These are phyloP conservation scores for Notoglanidium macrostoma DNA, from an alignment of 2,797 vertebrate genomes.

Conservation along the genomic window DNA sequence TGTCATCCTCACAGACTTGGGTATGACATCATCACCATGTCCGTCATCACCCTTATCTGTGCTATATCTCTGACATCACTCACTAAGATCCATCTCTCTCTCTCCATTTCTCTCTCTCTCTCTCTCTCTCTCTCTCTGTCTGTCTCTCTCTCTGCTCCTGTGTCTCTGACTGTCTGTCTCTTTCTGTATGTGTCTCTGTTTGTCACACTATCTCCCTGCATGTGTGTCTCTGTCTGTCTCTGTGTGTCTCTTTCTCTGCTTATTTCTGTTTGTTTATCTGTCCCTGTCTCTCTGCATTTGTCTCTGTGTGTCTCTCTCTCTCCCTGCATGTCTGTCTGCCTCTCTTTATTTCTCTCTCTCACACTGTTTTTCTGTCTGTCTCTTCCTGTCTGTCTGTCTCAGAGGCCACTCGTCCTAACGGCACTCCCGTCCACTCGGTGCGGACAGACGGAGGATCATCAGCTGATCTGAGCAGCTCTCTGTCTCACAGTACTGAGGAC, in stretches of 20 bases:
- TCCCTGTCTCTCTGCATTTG: not conserved
- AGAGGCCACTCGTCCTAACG: constrained; percentile 77
- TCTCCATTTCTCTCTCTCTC: not conserved
- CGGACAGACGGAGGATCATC: constrained; percentile 77
- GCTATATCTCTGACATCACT: not conserved
- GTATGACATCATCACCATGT: constrained; percentile 8
- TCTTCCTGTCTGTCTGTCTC: constrained; percentile 17
- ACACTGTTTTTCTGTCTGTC: not conserved
- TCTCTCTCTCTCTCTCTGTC: no score
- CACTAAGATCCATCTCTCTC: not conserved
- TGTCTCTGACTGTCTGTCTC: not conserved
- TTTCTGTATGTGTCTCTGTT: no score
- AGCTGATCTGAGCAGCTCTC: constrained; percentile 85
- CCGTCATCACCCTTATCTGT: not conserved
- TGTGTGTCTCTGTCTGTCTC: not conserved
- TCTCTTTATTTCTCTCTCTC: not conserved
- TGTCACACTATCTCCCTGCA: not conserved
- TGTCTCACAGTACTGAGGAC: constrained; percentile 84
- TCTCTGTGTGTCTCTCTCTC: not conserved
- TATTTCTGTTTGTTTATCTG: accelerated
- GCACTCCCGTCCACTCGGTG: constrained; percentile 59
- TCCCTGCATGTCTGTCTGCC: not conserved
- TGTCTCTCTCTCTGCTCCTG: not conserved
- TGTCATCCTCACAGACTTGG: constrained; percentile 86
- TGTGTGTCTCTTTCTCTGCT: not conserved